phyloP scores from a whole-genome alignment of 2,113 vertebrate species.

The Speoplatyrhinus poulsoni region DNA sequence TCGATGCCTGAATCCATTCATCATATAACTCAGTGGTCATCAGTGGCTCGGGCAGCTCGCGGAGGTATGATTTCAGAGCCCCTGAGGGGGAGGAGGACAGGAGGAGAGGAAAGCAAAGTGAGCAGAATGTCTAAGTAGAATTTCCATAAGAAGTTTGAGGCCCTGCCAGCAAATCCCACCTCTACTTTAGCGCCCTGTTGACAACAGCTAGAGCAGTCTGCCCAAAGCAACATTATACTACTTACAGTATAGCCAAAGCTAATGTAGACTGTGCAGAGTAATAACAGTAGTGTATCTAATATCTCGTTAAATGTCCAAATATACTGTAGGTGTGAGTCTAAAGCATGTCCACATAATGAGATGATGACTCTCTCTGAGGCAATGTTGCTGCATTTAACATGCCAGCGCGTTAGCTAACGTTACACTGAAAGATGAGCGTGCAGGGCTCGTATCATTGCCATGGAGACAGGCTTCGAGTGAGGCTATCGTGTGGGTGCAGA shows the following conservation, averaged over 20 bases:
- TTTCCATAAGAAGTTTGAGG: not conserved
- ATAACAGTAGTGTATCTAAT: not conserved
- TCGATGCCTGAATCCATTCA: slow-evolving; percentile 98
- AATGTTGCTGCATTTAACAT: not conserved
- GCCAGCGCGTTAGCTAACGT: slow-evolving; percentile 3
- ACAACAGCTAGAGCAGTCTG: slow-evolving; percentile 17
- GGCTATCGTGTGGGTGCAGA: slow-evolving; percentile 34
- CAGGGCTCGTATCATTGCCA: slow-evolving; percentile 35
- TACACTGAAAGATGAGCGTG: slow-evolving; percentile 14
- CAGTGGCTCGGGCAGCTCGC: slow-evolving; percentile 95
- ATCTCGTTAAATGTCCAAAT: not conserved
- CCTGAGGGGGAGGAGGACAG: slow-evolving; percentile 71
- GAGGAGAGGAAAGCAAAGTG: slow-evolving; percentile 9
- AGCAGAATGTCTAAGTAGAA: slow-evolving; percentile 8
- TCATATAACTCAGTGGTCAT: slow-evolving; percentile 98
- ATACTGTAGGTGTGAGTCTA: no score
- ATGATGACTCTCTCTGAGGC: not conserved
- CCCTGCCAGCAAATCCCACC: slow-evolving; percentile 24
- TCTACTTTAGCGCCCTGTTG: not conserved
- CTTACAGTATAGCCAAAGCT: slow-evolving; percentile 11
- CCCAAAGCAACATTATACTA: slow-evolving; percentile 12
- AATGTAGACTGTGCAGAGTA: not conserved
- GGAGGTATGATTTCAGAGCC: slow-evolving; percentile 97
- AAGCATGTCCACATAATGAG: not conserved
- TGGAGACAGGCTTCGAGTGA: slow-evolving; percentile 43